These are phyloP conservation scores for Anthophora plumipes DNA, from an alignment of 2,888 invertebrate species.

Conservation along the genomic window DNA sequence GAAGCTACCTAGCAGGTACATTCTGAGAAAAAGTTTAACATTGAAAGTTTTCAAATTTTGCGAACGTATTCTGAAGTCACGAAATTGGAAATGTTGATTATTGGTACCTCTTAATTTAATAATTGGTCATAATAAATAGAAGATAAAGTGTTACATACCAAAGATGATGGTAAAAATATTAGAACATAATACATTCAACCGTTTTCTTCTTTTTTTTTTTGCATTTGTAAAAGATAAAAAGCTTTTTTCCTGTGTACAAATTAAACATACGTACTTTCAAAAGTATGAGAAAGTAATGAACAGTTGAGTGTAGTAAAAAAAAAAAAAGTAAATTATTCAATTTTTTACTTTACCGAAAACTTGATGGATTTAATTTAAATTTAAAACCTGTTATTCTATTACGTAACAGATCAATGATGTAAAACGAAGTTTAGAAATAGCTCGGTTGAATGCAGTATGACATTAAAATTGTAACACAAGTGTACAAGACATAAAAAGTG, in stretches of 20 bases:
- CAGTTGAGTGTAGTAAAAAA: neutral
- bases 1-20: constrained; percentile 83
- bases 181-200: constrained; percentile 38
- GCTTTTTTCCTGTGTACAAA: constrained; percentile 1
- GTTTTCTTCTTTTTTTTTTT: constrained; percentile 10
- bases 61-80: constrained; percentile 35
- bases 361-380: neutral
- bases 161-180: constrained; percentile 53
- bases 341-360: neutral
- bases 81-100: constrained; percentile 44
- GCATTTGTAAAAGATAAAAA: neutral
- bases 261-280: neutral
- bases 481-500: constrained; percentile 18
- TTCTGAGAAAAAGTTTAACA: constrained; percentile 13
- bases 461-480: constrained; percentile 32
- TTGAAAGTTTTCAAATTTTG: constrained; percentile 33
- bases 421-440: constrained; percentile 13
- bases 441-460: constrained; percentile 37
- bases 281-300: neutral
- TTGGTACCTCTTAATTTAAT: constrained; percentile 47
- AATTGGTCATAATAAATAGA: constrained; percentile 35
- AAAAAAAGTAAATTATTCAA: neutral
- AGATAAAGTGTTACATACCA: constrained; percentile 63
- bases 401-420: neutral
- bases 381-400: neutral